These are phyloP conservation scores for Meteorus colon DNA, from an alignment of 2,888 invertebrate species.

Conservation along the genomic window DNA sequence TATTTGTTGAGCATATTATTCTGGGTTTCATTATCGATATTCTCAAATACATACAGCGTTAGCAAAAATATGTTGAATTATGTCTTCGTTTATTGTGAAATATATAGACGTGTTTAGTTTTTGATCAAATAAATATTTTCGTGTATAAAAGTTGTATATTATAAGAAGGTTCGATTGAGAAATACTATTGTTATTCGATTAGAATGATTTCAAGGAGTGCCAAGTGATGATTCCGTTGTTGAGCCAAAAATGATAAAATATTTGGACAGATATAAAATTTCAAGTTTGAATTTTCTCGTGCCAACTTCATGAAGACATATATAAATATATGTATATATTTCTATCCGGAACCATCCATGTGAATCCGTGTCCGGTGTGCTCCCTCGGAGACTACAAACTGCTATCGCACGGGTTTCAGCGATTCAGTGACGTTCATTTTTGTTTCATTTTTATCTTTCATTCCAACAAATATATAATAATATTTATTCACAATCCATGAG, in stretches of 20 bases:
- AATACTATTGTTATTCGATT: not conserved
- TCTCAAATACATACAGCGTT: not conserved
- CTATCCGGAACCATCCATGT: slow-evolving; percentile 39
- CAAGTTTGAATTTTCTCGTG: slow-evolving; percentile 38
- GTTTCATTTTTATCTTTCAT: slow-evolving; percentile 12
- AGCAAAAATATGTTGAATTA: too few relatives aligned
- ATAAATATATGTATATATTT: slow-evolving; percentile 21
- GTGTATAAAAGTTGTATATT: too few relatives aligned
- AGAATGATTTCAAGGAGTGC: slow-evolving; percentile 14
- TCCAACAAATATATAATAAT: slow-evolving; percentile 28
- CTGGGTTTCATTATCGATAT: not conserved
- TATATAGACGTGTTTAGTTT: too few relatives aligned
- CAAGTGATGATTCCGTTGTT: slow-evolving; percentile 17
- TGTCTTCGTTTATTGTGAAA: too few relatives aligned
- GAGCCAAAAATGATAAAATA: slow-evolving; percentile 24
- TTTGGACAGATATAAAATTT: slow-evolving; percentile 23
- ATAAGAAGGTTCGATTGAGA: not conserved
- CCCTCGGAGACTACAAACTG: slow-evolving; percentile 19
- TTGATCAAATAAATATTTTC: too few relatives aligned
- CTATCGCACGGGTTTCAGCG: slow-evolving; percentile 1
- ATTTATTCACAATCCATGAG: not conserved
- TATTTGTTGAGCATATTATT: not conserved
- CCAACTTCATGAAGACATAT: slow-evolving; percentile 31
- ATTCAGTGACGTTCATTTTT: slow-evolving; percentile 28
- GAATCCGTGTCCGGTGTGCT: slow-evolving; percentile 28